These are phyloP conservation scores for Thunnus maccoyii DNA, from an alignment of 2,113 vertebrate genomes.

Conservation along the genomic window DNA sequence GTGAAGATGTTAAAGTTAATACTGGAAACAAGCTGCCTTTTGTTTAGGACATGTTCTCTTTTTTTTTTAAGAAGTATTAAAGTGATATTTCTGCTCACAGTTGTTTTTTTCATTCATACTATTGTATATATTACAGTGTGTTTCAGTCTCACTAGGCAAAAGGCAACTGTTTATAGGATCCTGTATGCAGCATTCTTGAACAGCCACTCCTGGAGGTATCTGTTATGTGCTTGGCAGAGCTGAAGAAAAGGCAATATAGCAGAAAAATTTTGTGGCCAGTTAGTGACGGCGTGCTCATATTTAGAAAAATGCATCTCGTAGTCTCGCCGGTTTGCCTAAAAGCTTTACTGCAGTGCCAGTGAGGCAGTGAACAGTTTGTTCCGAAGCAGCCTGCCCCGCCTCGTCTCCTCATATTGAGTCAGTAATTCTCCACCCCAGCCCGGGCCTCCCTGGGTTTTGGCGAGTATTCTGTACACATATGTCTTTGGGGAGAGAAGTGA, in stretches of 20 bases:
- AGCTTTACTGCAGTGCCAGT: constrained; percentile 19
- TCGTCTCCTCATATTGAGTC: constrained; percentile 54
- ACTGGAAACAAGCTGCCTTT: constrained; percentile 73
- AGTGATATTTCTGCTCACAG: constrained; percentile 45
- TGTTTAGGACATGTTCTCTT: constrained; percentile 52
- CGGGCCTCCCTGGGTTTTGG: constrained; percentile 60
- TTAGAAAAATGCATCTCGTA: neutral
- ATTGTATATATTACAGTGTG: neutral
- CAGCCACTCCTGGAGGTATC: constrained; percentile 7
- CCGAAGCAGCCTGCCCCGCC: constrained; percentile 48
- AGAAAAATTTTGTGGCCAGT: constrained; percentile 3
- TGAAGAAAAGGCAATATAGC: constrained; percentile 23
- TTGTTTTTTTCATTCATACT: constrained; percentile 33
- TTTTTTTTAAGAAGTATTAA: constrained; percentile 61
- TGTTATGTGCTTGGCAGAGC: constrained; percentile 39
- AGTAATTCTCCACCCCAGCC: constrained; percentile 62
- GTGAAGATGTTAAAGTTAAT: constrained; percentile 50
- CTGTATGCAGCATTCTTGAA: neutral
- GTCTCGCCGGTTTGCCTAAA: constrained; percentile 34
- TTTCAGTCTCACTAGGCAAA: constrained; percentile 23
- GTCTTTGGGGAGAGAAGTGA: constrained; percentile 48
- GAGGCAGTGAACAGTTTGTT: constrained; percentile 72
- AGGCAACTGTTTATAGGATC: constrained; percentile 8
- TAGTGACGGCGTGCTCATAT: neutral
- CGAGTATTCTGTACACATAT: constrained; percentile 16